Conservation (phyloP, 2,113 vertebrate genomes). For the Limnothrissa miodon region DNA sequence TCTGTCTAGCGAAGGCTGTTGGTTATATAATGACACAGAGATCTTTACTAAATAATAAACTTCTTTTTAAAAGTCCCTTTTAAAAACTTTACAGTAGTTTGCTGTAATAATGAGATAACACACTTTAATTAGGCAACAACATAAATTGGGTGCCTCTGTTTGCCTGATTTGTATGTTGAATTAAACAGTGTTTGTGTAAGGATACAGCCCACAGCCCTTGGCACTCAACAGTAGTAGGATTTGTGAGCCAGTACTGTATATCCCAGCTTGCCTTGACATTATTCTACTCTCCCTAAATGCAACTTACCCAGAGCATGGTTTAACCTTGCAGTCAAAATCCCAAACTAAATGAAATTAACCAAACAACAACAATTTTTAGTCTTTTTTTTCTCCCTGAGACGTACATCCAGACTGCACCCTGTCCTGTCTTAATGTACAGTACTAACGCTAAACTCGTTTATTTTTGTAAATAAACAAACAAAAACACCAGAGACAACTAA, state of each 20-base stretch:
- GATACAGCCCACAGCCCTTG: constrained; percentile 64
- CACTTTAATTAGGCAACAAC: neutral
- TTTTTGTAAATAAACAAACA: neutral
- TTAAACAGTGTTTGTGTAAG: constrained; percentile 6
- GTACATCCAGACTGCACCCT: constrained; percentile 93
- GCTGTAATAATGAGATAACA: neutral
- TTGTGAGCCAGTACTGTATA: constrained; percentile 48
- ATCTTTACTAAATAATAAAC: constrained; percentile 30
- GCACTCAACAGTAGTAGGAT: constrained; percentile 52
- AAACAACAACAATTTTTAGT: constrained; percentile 56
- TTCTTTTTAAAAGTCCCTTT: neutral
- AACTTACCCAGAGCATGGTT: constrained; percentile 98
- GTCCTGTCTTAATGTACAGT: constrained; percentile 65
- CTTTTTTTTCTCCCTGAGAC: constrained; percentile 69
- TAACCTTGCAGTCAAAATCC: constrained; percentile 83
- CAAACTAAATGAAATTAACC: constrained; percentile 65
- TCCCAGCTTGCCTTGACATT: constrained; percentile 84
- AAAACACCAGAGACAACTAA: constrained; percentile 62
- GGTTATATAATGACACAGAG: constrained; percentile 63
- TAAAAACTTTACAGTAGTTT: neutral
- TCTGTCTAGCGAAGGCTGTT: constrained; percentile 79
- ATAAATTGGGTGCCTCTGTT: neutral
- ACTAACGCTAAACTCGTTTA: constrained; percentile 64
- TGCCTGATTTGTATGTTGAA: neutral
- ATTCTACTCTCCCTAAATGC: constrained; percentile 98